Conservation (phyloP, 2,113 vertebrate genomes). For the Oreocharis arfaki region DNA sequence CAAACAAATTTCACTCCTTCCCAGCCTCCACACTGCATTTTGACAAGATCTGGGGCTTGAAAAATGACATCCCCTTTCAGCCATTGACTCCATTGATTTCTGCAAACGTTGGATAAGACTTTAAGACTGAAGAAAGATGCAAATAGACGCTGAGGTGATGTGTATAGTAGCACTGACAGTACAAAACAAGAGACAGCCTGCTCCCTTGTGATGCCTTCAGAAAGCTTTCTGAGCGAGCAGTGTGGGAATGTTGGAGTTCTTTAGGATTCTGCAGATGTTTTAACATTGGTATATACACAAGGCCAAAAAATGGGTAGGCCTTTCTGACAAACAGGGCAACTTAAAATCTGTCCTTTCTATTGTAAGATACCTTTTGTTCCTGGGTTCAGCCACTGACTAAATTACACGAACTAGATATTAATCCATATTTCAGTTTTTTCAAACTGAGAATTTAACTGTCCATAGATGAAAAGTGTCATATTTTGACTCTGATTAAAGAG, state of each 20-base stretch:
- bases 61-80: not conserved
- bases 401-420: not conserved
- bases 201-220: not conserved
- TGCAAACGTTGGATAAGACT: not conserved
- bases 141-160: not conserved
- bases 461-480: not conserved
- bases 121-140: not conserved
- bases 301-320: not conserved
- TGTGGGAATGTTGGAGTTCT: not conserved
- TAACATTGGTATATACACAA: not conserved
- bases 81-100: not conserved
- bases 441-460: not conserved
- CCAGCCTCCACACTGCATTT: not conserved
- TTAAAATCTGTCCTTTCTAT: not conserved
- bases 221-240: not conserved
- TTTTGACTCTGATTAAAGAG: not conserved
- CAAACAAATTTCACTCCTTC: not conserved
- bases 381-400: not conserved
- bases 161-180: not conserved
- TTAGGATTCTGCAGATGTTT: not conserved
- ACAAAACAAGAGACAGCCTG: not conserved
- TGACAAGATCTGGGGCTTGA: not conserved
- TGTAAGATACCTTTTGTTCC: not conserved
- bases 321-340: not conserved
- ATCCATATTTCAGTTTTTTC: not conserved